A percentile compares a stretch with the other conserved stretches of the same genome.
Evolutionary conservation across 2,797 vertebrate genomes (phyloP).

Genomic region (Threskiornis aethiopicus): DNA sequence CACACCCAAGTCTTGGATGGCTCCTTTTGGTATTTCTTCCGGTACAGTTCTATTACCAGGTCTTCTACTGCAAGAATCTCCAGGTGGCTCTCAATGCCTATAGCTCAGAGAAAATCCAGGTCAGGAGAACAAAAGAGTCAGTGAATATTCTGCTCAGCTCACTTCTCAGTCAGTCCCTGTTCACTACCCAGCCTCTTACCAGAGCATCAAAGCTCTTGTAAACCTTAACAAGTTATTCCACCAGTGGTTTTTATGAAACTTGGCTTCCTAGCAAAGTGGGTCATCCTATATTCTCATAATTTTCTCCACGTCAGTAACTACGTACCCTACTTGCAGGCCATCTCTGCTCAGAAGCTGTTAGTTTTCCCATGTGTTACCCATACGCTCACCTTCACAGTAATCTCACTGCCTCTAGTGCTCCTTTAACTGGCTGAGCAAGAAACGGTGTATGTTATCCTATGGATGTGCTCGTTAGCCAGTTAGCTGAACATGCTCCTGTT

Average conservation of each 20-base stretch:
- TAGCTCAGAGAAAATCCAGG: background rate
- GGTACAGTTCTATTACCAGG: slow-evolving; percentile 70
- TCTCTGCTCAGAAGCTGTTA: background rate
- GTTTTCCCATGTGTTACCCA: background rate
- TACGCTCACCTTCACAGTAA: background rate
- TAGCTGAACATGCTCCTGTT: background rate
- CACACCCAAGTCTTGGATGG: slow-evolving; percentile 73
- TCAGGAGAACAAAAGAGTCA: background rate
- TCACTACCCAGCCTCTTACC: background rate
- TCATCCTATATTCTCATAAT: background rate
- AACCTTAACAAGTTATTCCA: background rate
- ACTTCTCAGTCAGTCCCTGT: background rate
- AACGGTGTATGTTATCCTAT: background rate
- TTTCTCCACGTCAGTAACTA: background rate
- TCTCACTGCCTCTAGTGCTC: background rate
- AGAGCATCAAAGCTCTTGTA: background rate
- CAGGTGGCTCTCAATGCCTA: slow-evolving; percentile 62
- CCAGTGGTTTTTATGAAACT: background rate
- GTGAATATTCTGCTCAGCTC: background rate
- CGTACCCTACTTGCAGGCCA: background rate
- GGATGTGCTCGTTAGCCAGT: background rate
- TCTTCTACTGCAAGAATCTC: slow-evolving; percentile 74
- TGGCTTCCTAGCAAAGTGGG: background rate
- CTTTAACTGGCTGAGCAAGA: background rate
- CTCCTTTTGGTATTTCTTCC: slow-evolving; percentile 73